A percentile compares a stretch with the other conserved stretches of the same genome.
These are phyloP conservation scores for Euura saliciscinereae DNA, from an alignment of 1,140 invertebrate species.

Conservation along the genomic window DNA sequence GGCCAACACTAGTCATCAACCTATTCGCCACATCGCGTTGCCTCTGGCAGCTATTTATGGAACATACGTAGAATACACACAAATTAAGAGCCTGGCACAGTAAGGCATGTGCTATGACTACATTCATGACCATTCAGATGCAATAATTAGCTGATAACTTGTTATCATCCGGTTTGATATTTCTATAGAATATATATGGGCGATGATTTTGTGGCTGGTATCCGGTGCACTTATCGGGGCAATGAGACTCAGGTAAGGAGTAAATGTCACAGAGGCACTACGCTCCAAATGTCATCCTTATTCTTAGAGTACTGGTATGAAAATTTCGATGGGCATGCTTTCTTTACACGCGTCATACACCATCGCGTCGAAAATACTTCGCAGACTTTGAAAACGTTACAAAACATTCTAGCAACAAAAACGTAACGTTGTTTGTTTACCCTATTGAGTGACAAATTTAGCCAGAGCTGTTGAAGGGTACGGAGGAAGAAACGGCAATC, in stretches of 20 bases:
- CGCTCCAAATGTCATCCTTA: conserved; percentile 48
- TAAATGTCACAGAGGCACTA: conserved; percentile 51
- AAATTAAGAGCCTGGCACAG: conserved; percentile 32
- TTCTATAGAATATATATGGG: too few species aligned
- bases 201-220: too few species aligned
- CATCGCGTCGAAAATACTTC: too few species aligned
- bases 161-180: too few species aligned
- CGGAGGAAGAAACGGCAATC: not conserved
- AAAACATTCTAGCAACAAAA: too few species aligned
- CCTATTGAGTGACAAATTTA: too few species aligned
- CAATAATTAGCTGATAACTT: too few species aligned
- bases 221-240: too few species aligned
- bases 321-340: not conserved
- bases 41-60: conserved; percentile 52
- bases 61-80: conserved; percentile 43
- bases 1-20: conserved; percentile 42
- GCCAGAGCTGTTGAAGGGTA: not conserved
- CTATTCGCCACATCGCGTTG: conserved; percentile 44
- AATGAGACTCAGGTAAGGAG: not conserved
- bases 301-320: conserved; percentile 39
- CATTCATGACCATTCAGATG: too few species aligned
- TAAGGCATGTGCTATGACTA: not conserved
- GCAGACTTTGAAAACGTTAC: too few species aligned
- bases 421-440: too few species aligned
- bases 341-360: not conserved